A percentile compares a stretch with the other conserved stretches of the same genome.
Evolutionary conservation across 2,113 vertebrate genomes (phyloP).

Genomic region (Megalops atlanticus): DNA sequence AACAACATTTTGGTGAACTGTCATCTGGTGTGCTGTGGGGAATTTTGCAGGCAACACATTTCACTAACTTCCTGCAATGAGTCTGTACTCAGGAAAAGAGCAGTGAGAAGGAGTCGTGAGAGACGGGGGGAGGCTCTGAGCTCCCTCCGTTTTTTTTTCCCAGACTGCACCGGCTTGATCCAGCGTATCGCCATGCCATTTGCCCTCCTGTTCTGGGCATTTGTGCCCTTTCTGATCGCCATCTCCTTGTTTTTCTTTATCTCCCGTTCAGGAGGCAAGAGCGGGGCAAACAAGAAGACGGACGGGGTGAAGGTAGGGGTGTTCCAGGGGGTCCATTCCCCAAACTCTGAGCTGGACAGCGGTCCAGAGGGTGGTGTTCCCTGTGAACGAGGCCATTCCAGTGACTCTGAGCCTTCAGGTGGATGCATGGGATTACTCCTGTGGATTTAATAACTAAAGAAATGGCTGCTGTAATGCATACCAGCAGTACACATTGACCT

Average conservation of each 20-base stretch:
- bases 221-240: conserved; percentile 83
- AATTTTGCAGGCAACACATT: neutral
- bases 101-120: too few species aligned
- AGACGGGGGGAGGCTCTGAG: neutral
- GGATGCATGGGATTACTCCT: neutral
- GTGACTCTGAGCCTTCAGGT: neutral
- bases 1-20: neutral
- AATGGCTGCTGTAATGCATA: neutral
- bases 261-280: conserved; percentile 91
- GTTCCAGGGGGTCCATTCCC: neutral
- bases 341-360: neutral
- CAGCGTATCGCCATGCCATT: conserved; percentile 69
- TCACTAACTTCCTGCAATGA: neutral
- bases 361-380: neutral
- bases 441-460: neutral
- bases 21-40: neutral
- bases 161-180: too few species aligned
- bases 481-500: neutral
- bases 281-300: conserved; percentile 92
- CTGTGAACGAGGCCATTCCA: neutral
- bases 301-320: conserved; percentile 93
- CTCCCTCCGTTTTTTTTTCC: neutral
- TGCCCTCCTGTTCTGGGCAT: conserved; percentile 76
- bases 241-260: conserved; percentile 80
- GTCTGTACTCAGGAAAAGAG: too few species aligned